These are phyloP conservation scores for Cyprinodon tularosa DNA, from an alignment of 2,113 vertebrate species.

Conservation along the genomic window DNA sequence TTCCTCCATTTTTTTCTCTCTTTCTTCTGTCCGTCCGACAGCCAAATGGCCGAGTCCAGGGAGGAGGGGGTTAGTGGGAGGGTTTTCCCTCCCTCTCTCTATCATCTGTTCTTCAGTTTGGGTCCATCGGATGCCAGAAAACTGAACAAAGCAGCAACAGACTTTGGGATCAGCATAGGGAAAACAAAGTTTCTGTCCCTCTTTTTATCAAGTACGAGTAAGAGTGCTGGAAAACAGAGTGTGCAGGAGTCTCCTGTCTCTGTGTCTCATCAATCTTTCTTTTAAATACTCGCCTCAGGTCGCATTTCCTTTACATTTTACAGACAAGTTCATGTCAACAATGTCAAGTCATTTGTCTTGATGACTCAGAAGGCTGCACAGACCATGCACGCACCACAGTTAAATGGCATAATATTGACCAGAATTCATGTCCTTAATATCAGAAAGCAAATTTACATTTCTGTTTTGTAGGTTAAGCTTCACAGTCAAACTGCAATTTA, in stretches of 20 bases:
- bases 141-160: constrained; percentile 52
- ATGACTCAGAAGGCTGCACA: constrained; percentile 1
- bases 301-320: constrained; percentile 42
- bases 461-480: neutral
- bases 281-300: neutral
- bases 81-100: constrained; percentile 39
- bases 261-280: constrained; percentile 2
- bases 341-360: constrained; percentile 22
- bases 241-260: neutral
- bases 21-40: constrained; percentile 52
- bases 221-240: neutral
- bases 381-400: neutral
- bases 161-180: constrained; percentile 65
- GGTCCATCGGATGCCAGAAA: constrained; percentile 34
- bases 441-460: neutral
- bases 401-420: neutral
- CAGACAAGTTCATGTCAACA: neutral
- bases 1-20: constrained; percentile 8
- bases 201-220: constrained; percentile 43
- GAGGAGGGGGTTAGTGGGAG: constrained; percentile 11
- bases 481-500: neutral
- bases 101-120: constrained; percentile 46
- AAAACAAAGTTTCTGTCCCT: constrained; percentile 20
- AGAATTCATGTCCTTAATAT: neutral
- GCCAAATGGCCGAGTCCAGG: constrained; percentile 74